These are phyloP conservation scores for Colletes latitarsis DNA, from an alignment of 1,140 invertebrate species.

Conservation along the genomic window DNA sequence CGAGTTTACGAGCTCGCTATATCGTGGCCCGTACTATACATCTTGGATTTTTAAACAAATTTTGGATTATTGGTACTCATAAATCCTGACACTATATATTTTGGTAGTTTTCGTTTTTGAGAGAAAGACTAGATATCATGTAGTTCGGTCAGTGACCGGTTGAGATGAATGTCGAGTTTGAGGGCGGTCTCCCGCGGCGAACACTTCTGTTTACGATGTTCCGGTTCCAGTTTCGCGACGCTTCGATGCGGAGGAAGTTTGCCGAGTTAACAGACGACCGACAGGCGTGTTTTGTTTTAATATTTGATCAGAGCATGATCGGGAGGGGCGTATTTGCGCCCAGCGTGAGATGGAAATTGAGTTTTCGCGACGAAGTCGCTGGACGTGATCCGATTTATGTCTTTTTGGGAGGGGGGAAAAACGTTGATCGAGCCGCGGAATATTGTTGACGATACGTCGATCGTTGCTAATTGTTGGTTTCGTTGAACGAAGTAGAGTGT, in stretches of 20 bases:
- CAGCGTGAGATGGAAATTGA: slow-evolving; percentile 9
- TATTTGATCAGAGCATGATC: slow-evolving; percentile 43
- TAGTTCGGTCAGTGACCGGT: background rate
- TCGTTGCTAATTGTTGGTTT: background rate
- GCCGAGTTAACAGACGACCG: slow-evolving; percentile 31
- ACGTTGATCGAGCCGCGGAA: too few species aligned
- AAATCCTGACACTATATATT: too few species aligned
- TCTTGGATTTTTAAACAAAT: too few species aligned
- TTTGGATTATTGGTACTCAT: too few species aligned
- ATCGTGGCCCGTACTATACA: too few species aligned
- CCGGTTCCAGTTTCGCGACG: slow-evolving; percentile 15
- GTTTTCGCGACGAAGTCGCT: slow-evolving; percentile 5
- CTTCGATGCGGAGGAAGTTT: slow-evolving; percentile 34
- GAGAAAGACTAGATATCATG: too few species aligned
- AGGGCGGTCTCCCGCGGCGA: background rate
- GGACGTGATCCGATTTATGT: background rate
- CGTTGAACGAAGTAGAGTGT: too few species aligned
- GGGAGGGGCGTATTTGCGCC: slow-evolving; percentile 5
- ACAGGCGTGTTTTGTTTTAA: slow-evolving; percentile 31
- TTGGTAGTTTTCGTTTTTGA: too few species aligned
- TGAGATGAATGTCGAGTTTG: background rate
- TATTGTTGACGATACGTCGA: background rate
- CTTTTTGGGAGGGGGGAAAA: background rate
- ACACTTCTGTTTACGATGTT: slow-evolving; percentile 26
- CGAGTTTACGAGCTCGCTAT: too few species aligned